A percentile compares a stretch with the other conserved stretches of the same genome.
phyloP scores from a whole-genome alignment of 2,113 vertebrate species.

The Procavia capensis region DNA sequence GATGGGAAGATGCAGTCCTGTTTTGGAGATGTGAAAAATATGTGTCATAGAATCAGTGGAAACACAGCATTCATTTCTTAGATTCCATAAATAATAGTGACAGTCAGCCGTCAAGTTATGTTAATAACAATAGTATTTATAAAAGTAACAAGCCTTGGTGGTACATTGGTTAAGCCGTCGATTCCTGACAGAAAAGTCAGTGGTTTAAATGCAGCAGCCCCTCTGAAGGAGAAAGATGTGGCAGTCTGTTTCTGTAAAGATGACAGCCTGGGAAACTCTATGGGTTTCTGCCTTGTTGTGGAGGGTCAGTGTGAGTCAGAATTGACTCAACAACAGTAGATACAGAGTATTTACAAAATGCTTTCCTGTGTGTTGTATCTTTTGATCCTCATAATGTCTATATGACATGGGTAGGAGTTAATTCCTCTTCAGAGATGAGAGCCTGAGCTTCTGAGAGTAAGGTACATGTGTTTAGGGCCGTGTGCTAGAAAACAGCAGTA shows the following conservation, averaged over 20 bases:
- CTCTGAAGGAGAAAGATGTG: neutral
- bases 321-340: neutral
- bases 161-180: neutral
- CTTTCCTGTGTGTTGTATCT: neutral
- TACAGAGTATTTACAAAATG: neutral
- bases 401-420: constrained; percentile 20
- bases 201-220: neutral
- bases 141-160: neutral
- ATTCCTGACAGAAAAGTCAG: neutral
- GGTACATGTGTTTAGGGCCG: neutral
- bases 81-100: constrained; percentile 18
- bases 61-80: constrained; percentile 8
- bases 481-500: neutral
- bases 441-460: neutral
- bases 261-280: neutral
- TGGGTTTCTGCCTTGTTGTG: neutral
- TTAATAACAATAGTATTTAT: neutral
- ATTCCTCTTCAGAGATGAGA: neutral
- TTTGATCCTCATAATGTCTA: neutral
- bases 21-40: constrained; percentile 44
- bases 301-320: neutral
- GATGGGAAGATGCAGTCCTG: neutral
- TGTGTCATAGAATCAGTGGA: constrained; percentile 4
- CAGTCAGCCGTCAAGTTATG: neutral
- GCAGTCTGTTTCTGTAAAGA: neutral